These are phyloP conservation scores for Drosophila helvetica DNA, from an alignment of 2,888 invertebrate genomes.

Conservation along the genomic window DNA sequence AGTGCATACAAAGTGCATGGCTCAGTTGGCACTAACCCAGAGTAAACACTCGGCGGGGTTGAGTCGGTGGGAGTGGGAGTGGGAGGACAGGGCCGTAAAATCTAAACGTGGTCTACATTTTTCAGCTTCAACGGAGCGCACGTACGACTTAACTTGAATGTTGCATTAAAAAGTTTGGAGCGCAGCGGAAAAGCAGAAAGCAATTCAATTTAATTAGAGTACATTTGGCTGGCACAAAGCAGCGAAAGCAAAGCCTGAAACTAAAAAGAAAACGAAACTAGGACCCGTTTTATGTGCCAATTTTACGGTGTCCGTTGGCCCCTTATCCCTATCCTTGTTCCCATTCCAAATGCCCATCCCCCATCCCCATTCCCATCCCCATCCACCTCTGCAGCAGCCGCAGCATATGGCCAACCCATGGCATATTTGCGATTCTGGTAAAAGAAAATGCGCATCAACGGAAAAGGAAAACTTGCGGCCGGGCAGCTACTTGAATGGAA, in stretches of 20 bases:
- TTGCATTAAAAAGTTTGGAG: slow-evolving; percentile 70
- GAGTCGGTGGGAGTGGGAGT: too few relatives aligned
- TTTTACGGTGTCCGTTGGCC: slow-evolving; percentile 61
- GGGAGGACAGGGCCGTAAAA: slow-evolving; percentile 46
- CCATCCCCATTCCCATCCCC: neutral
- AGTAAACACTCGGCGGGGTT: slow-evolving; percentile 32
- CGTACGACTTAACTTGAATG: slow-evolving; percentile 64
- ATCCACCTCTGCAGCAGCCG: slow-evolving; percentile 13
- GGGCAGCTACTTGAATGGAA: slow-evolving; percentile 60
- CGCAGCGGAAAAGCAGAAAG: slow-evolving; percentile 43
- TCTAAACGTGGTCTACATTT: slow-evolving; percentile 65
- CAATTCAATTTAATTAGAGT: slow-evolving; percentile 74
- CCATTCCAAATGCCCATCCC: neutral
- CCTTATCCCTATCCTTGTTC: neutral
- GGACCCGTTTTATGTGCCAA: slow-evolving; percentile 53
- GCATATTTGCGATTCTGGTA: slow-evolving; percentile 54
- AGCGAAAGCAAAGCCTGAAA: slow-evolving; percentile 20
- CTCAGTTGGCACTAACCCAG: slow-evolving; percentile 28
- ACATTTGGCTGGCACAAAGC: slow-evolving; percentile 47
- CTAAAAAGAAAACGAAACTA: slow-evolving; percentile 47
- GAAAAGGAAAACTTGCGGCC: slow-evolving; percentile 42
- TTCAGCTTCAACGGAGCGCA: slow-evolving; percentile 57
- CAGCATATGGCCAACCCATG: slow-evolving; percentile 38
- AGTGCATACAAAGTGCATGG: slow-evolving; percentile 58
- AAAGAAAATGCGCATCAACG: slow-evolving; percentile 60